A percentile compares a stretch with the other conserved stretches of the same genome.
phyloP scores from a whole-genome alignment of 1,140 invertebrate species.

The Drosophila subpulchrella region DNA sequence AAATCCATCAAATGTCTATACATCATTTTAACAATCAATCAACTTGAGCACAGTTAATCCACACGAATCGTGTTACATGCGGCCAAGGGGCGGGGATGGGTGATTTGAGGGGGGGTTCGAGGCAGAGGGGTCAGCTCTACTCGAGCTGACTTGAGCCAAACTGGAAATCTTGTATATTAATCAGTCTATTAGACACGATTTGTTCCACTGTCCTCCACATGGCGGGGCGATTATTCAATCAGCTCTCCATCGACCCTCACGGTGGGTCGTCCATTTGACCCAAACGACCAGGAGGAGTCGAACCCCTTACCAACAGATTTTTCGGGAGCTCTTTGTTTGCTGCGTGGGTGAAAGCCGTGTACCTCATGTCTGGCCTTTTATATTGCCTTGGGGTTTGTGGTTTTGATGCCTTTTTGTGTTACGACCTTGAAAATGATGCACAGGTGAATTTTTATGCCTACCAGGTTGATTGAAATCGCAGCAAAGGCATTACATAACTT shows the following conservation, averaged over 20 bases:
- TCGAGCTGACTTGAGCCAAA: slow-evolving; percentile 61
- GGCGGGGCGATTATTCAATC: slow-evolving; percentile 75
- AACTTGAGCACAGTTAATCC: slow-evolving; percentile 80
- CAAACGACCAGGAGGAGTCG: slow-evolving; percentile 14
- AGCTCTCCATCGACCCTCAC: slow-evolving; percentile 40
- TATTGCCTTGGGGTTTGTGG: slow-evolving; percentile 14
- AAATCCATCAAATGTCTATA: slow-evolving; percentile 74
- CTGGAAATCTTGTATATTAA: slow-evolving; percentile 80
- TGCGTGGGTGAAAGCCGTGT: slow-evolving; percentile 26
- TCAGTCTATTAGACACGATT: slow-evolving; percentile 81
- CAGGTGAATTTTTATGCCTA: slow-evolving; percentile 25
- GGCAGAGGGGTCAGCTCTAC: slow-evolving; percentile 31
- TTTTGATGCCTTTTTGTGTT: slow-evolving; percentile 1
- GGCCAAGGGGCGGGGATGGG: slow-evolving; percentile 12
- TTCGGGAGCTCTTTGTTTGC: slow-evolving; percentile 6
- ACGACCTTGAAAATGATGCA: slow-evolving; percentile 26
- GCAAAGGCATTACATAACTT: background rate
- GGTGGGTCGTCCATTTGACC: slow-evolving; percentile 57
- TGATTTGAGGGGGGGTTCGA: background rate
- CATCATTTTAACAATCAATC: slow-evolving; percentile 82
- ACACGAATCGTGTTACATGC: slow-evolving; percentile 78
- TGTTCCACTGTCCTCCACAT: slow-evolving; percentile 65
- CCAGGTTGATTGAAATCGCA: background rate
- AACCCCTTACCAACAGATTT: background rate
- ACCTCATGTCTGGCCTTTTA: slow-evolving; percentile 36